Conservation (phyloP, 2,888 invertebrate genomes). For the Tinea pellionella region DNA sequence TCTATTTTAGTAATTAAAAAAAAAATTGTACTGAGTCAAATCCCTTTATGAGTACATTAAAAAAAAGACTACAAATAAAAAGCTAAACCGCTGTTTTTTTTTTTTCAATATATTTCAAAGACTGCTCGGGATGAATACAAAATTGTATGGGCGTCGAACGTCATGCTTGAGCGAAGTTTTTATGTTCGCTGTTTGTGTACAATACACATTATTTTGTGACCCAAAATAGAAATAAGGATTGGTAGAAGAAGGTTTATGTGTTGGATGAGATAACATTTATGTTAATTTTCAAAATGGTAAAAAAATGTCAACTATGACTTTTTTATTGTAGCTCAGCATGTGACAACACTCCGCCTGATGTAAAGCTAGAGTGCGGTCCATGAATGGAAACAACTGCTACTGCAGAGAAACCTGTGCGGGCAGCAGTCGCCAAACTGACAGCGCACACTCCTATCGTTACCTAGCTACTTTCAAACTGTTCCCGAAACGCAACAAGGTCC, state of each 20-base stretch:
- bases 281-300: too few species aligned
- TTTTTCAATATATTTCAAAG: conserved; percentile 1
- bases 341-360: too few species aligned
- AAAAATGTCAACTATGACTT: background rate
- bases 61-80: background rate
- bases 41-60: background rate
- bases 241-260: background rate
- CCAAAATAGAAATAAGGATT: background rate
- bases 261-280: too few species aligned
- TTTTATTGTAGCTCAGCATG: too few species aligned
- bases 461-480: too few species aligned
- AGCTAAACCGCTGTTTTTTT: background rate
- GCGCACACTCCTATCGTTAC: too few species aligned
- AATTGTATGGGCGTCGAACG: background rate
- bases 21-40: background rate
- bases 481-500: too few species aligned
- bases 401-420: too few species aligned
- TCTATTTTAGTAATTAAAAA: too few species aligned
- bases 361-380: too few species aligned
- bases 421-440: too few species aligned
- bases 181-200: background rate
- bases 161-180: conserved; percentile 11
- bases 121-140: conserved; percentile 3
- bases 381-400: too few species aligned
- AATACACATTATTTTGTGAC: background rate